phyloP scores from a whole-genome alignment of 2,888 invertebrate genomes.

The Plemyria rubiginata region DNA sequence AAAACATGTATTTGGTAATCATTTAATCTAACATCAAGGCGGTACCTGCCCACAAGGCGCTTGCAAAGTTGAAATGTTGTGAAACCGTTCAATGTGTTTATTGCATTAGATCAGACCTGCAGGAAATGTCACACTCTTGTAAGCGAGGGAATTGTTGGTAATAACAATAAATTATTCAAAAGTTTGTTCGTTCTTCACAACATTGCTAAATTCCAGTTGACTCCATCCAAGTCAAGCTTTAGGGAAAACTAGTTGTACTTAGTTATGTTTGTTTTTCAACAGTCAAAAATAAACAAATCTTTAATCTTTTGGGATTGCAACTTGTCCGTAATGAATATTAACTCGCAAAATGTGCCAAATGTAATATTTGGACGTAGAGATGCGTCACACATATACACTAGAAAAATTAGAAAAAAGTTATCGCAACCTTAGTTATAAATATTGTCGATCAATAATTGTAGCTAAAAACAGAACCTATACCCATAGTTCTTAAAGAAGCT shows the following conservation, averaged over 20 bases:
- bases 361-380: too few species aligned
- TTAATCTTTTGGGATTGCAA: too few species aligned
- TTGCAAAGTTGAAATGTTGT: constrained; percentile 34
- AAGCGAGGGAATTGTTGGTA: constrained; percentile 28
- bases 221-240: not conserved
- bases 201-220: too few species aligned
- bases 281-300: too few species aligned
- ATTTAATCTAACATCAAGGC: constrained; percentile 25
- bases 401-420: too few species aligned
- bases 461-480: too few species aligned
- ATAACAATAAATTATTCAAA: not conserved
- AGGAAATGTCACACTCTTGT: constrained; percentile 28
- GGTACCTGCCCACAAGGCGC: constrained; percentile 22
- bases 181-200: not conserved
- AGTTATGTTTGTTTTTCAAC: too few species aligned
- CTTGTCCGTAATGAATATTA: too few species aligned
- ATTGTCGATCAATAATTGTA: too few species aligned
- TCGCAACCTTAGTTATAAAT: too few species aligned
- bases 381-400: too few species aligned
- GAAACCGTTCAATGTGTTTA: constrained; percentile 33
- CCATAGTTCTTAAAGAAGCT: constrained; percentile 8
- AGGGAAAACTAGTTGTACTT: not conserved
- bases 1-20: constrained; percentile 22
- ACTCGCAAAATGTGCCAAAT: too few species aligned
- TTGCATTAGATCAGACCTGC: constrained; percentile 37